Evolutionary conservation across 2,888 invertebrate genomes (phyloP).

Genomic region (Lepetodrilus schrolli): DNA sequence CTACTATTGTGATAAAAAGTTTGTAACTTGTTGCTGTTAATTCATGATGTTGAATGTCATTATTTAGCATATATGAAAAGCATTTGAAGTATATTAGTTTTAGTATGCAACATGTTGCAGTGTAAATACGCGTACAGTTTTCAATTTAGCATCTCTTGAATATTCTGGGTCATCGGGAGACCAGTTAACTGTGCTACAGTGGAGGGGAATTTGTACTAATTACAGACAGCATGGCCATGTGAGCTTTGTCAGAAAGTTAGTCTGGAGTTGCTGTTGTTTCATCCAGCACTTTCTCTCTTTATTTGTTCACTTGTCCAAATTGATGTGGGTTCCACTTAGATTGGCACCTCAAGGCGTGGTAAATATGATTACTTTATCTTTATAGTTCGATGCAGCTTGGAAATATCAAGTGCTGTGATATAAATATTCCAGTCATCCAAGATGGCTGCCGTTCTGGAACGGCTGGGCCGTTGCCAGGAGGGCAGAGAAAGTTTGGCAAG

Average conservation of each 20-base stretch:
- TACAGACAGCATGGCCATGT: slow-evolving; percentile 23
- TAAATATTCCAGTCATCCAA: slow-evolving; percentile 16
- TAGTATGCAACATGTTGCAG: slow-evolving; percentile 16
- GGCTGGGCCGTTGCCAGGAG: slow-evolving; percentile 10
- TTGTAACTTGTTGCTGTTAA: not conserved
- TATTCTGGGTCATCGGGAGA: slow-evolving; percentile 27
- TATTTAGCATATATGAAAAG: slow-evolving; percentile 1
- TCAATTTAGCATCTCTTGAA: slow-evolving; percentile 23
- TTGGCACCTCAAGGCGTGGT: slow-evolving; percentile 32
- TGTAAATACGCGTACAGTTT: slow-evolving; percentile 28
- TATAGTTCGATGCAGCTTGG: slow-evolving; percentile 2
- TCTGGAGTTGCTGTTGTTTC: not conserved
- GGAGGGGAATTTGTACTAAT: slow-evolving; percentile 23
- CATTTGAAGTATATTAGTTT: slow-evolving; percentile 12
- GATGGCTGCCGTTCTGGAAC: slow-evolving; percentile 15
- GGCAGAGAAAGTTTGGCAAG: not conserved
- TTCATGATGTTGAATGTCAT: not conserved
- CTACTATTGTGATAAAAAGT: not conserved
- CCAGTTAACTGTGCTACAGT: slow-evolving; percentile 10
- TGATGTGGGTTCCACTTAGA: slow-evolving; percentile 32
- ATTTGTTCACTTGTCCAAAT: slow-evolving; percentile 25
- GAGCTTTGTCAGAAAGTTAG: slow-evolving; percentile 13
- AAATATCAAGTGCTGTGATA: not conserved
- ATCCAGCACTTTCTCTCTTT: not conserved
- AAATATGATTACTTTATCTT: slow-evolving; percentile 19